A percentile compares a stretch with the other conserved stretches of the same genome.
Evolutionary conservation across 2,888 invertebrate genomes (phyloP).

Genomic region (Heliconius cydno): DNA sequence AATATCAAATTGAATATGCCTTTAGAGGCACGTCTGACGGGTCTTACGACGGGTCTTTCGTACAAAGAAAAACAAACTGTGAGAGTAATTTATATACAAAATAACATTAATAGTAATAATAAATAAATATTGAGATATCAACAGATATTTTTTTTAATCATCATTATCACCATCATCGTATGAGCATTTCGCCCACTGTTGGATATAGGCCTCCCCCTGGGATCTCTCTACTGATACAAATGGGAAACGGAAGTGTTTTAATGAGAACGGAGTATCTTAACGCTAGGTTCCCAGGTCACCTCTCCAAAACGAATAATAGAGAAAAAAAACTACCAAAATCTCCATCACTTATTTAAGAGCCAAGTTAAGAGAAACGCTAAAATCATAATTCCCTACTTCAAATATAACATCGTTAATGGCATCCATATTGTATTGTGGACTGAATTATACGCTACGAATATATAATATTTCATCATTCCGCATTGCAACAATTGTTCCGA

Average conservation of each 20-base stretch:
- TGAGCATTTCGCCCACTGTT: no score
- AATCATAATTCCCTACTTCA: neutral
- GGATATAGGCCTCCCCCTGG: no score
- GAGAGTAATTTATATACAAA: neutral
- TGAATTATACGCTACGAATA: slow-evolving; percentile 32
- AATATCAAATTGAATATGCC: neutral
- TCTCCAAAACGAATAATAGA: neutral
- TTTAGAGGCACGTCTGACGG: neutral
- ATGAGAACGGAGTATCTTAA: no score
- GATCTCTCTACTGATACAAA: no score
- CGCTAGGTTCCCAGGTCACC: no score
- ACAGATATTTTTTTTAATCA: neutral
- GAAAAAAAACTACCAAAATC: neutral
- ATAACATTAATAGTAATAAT: neutral
- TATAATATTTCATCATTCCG: slow-evolving; percentile 31
- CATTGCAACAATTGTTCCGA: slow-evolving; percentile 23
- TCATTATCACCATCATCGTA: no score
- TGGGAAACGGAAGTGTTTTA: no score
- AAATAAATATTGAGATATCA: neutral
- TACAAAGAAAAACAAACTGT: neutral
- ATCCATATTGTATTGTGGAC: slow-evolving; percentile 31
- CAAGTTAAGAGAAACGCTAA: neutral
- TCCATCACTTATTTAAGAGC: neutral
- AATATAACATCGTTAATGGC: slow-evolving; percentile 30
- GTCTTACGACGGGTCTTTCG: neutral